Evolutionary conservation across 2,888 invertebrate genomes (phyloP).

Genomic region (Platerodrilus igneus): DNA sequence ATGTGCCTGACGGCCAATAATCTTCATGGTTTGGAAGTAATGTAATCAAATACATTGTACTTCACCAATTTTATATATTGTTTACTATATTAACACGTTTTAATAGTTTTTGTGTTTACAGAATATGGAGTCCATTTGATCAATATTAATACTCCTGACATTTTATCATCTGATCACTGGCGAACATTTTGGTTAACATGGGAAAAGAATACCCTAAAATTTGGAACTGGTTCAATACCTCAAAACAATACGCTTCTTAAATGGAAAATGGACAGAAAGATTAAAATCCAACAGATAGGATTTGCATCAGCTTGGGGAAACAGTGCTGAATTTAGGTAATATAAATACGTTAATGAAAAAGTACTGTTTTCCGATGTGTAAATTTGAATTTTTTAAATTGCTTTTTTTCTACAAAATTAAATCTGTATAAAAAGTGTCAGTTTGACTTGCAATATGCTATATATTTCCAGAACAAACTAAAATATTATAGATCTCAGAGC

Average conservation of each 20-base stretch:
- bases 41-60: too few species aligned
- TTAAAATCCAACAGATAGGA: conserved; percentile 59
- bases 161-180: conserved; percentile 55
- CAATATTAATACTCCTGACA: conserved; percentile 55
- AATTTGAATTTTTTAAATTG: background rate
- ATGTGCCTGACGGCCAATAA: too few species aligned
- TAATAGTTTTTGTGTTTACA: conserved; percentile 40
- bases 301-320: conserved; percentile 63
- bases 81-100: too few species aligned
- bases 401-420: background rate
- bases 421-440: background rate
- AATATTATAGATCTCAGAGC: too few species aligned
- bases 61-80: too few species aligned
- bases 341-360: too few species aligned
- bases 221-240: conserved; percentile 56
- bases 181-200: conserved; percentile 66
- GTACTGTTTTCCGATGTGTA: background rate
- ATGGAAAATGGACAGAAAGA: conserved; percentile 58
- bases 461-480: too few species aligned
- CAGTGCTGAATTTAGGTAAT: conserved; percentile 60
- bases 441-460: background rate
- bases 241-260: conserved; percentile 55
- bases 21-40: too few species aligned
- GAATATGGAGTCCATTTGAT: conserved; percentile 61
- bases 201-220: conserved; percentile 56